These are phyloP conservation scores for Terebella lapidaria DNA, from an alignment of 2,888 invertebrate species.

Conservation along the genomic window DNA sequence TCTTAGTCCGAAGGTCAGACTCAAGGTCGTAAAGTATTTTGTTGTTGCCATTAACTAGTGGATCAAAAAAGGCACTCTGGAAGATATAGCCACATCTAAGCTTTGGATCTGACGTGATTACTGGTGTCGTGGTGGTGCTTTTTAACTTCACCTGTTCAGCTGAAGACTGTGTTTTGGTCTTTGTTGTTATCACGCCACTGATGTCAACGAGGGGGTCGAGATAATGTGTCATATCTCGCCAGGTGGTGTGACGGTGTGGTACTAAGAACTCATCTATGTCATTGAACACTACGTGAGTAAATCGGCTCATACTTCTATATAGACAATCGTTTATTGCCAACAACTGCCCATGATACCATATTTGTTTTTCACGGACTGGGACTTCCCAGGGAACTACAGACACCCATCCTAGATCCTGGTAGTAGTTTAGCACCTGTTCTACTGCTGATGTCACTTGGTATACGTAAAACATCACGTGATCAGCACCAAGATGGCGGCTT, in stretches of 20 bases:
- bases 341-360: conserved; percentile 50
- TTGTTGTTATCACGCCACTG: background rate
- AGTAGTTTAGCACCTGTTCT: conserved; percentile 32
- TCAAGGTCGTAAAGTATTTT: conserved; percentile 27
- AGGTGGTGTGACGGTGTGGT: conserved; percentile 27
- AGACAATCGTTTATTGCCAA: conserved; percentile 50
- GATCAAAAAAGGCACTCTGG: conserved; percentile 46
- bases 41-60: conserved; percentile 20
- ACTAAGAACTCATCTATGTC: conserved; percentile 50
- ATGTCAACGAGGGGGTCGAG: background rate
- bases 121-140: background rate
- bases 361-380: conserved; percentile 28
- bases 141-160: background rate
- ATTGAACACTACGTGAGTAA: conserved; percentile 39
- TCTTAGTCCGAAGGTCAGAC: conserved; percentile 31
- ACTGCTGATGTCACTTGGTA: conserved; percentile 30
- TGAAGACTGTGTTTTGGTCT: too few species aligned
- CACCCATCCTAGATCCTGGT: conserved; percentile 28
- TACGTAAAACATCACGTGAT: conserved; percentile 41
- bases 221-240: conserved; percentile 23
- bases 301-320: conserved; percentile 39
- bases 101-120: too few species aligned
- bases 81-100: conserved; percentile 39
- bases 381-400: conserved; percentile 38
- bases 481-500: conserved; percentile 36